phyloP scores from a whole-genome alignment of 1,140 invertebrate genomes.

The Rhopalosiphum maidis region DNA sequence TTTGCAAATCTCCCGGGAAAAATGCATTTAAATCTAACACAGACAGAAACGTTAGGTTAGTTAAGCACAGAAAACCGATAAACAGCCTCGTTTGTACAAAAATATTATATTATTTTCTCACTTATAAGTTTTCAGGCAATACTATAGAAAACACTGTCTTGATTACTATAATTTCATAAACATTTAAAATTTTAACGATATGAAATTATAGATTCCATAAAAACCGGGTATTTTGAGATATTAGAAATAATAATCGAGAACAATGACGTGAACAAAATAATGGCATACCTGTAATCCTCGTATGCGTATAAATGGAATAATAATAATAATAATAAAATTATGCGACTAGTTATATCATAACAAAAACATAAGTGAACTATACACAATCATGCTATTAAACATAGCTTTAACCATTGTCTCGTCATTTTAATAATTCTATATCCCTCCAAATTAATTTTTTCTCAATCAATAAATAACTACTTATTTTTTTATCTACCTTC shows the following conservation, averaged over 20 bases:
- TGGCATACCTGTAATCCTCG: background rate
- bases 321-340: background rate
- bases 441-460: background rate
- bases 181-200: slow-evolving; percentile 2
- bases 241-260: background rate
- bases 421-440: background rate
- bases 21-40: too few relatives aligned
- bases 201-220: background rate
- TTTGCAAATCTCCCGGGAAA: too few relatives aligned
- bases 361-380: background rate
- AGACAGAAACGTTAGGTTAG: too few relatives aligned
- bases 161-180: background rate
- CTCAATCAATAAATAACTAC: too few relatives aligned
- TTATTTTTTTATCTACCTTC: too few relatives aligned
- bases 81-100: background rate
- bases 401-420: background rate
- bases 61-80: too few relatives aligned
- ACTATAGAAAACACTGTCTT: background rate
- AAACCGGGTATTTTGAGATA: background rate
- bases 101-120: background rate
- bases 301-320: background rate
- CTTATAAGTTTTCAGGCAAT: background rate
- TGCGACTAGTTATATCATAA: background rate
- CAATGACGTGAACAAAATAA: background rate
- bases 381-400: background rate